Conservation (phyloP, 2,113 vertebrate species). For the Oryctolagus cuniculus region DNA sequence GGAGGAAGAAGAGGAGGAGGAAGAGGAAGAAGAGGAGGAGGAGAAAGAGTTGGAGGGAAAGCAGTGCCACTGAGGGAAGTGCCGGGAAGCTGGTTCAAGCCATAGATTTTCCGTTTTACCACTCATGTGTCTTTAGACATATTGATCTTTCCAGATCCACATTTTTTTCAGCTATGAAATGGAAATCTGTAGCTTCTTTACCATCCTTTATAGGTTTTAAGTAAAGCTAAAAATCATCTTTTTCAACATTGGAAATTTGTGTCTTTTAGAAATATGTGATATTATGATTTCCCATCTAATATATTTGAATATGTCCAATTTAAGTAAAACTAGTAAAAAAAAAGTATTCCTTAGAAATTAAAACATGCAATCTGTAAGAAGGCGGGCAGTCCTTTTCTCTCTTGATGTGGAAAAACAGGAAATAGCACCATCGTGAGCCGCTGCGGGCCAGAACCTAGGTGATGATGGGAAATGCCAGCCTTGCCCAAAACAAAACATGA, state of each 20-base stretch:
- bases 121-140: not conserved
- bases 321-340: slow-evolving; percentile 5
- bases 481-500: not conserved
- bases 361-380: not conserved
- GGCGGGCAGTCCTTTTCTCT: not conserved
- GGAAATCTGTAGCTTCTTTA: not conserved
- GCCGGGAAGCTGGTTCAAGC: not conserved
- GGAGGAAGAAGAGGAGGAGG: no score
- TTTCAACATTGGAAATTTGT: not conserved
- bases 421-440: not conserved
- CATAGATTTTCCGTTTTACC: not conserved
- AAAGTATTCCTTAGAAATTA: not conserved
- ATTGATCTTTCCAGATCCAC: not conserved
- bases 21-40: no score
- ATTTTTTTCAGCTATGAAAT: not conserved
- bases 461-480: not conserved
- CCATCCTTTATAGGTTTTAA: not conserved
- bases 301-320: slow-evolving; percentile 1
- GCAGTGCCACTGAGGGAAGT: not conserved
- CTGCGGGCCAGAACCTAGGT: not conserved
- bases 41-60: no score
- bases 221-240: not conserved
- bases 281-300: not conserved
- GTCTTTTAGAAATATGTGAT: not conserved
- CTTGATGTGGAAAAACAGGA: not conserved